Evolutionary conservation across 2,113 vertebrate species (phyloP), one percentile per base, ranked within the genome.

Genomic region (Cariama cristata): DNA sequence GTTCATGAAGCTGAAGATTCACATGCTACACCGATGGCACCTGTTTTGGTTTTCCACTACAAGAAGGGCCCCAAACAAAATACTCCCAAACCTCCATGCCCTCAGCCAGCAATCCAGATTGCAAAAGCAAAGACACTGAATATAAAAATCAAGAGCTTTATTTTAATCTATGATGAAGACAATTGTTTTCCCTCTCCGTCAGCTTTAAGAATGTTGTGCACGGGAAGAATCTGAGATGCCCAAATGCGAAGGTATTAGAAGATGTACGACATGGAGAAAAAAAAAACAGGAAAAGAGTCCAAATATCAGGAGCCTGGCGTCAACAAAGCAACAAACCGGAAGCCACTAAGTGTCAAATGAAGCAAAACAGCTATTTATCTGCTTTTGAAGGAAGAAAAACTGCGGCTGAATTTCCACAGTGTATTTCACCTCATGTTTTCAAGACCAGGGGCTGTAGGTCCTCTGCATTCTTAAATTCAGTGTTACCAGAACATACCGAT

Each of bases 51-150:
- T 59, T 91, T 7, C 22, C 12, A 6, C 49, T 7, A 7, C 2
- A 16, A 72, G 74, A 64, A 68, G 64, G 42, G 50, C 11, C 62
- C 66, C 47, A 12, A 64, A 47, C 24, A 40, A 79, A 92, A 75
- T 0, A 9, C 2, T 14, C 79, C 79, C 81, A 2, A 32, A 89
- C 20, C 3, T 20, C 63, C 18, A 2, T 3, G 33, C 23, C 52
- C 76, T 66, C 33, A 60, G 71, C 2, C 55, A 77, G 40, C 32
- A 60, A 67, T 8, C 47, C 56, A n/a, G 26, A 58, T 1, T 58
- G 72, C 71, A 52, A 26, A 59, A 66, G 74, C 47, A 74, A 28
- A 81, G 79, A 3, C 62, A 21, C 7, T 0, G 15, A 11, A 58
- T 4, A 30, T 21, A 64, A n/a, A 72, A 86, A 30, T 2, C 42